phyloP scores from a whole-genome alignment of 2,888 invertebrate genomes.

The Galerucella calmariensis region DNA sequence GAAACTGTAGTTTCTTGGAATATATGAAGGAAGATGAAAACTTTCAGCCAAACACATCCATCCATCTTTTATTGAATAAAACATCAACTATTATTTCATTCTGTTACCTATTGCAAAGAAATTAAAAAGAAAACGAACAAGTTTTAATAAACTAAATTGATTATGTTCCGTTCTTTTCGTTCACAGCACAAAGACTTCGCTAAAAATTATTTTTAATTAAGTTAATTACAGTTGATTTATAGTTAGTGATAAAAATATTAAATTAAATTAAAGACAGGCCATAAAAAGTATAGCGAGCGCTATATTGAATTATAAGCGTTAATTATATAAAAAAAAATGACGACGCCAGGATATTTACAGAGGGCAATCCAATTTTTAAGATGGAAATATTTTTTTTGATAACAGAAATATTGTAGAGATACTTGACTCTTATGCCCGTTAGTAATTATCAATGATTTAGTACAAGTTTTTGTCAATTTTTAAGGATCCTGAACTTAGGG shows the following conservation, averaged over 20 bases:
- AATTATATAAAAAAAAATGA: conserved; percentile 44
- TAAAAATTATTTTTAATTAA: conserved; percentile 65
- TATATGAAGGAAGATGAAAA: too few species aligned
- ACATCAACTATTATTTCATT: too few species aligned
- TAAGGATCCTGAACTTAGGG: too few species aligned
- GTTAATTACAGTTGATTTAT: conserved; percentile 65
- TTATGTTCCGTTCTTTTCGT: conserved; percentile 60
- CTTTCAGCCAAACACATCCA: too few species aligned
- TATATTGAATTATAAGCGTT: conserved; percentile 53
- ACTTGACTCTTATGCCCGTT: too few species aligned
- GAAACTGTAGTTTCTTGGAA: too few species aligned
- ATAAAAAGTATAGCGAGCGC: conserved; percentile 57
- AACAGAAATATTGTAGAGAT: too few species aligned
- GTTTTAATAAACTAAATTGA: conserved; percentile 38
- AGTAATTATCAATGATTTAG: too few species aligned
- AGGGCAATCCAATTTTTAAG: conserved; percentile 16
- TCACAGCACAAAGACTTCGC: conserved; percentile 59
- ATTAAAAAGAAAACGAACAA: conserved; percentile 48
- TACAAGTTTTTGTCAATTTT: too few species aligned
- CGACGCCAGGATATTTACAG: conserved; percentile 31
- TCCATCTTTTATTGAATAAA: too few species aligned
- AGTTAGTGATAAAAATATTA: conserved; percentile 64
- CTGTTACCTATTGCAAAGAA: conserved; percentile 8
- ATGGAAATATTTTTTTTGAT: not conserved
- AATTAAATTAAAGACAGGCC: conserved; percentile 64